These are phyloP conservation scores for Pseudotriccus pelzelni DNA, from an alignment of 2,797 vertebrate species.

Conservation along the genomic window DNA sequence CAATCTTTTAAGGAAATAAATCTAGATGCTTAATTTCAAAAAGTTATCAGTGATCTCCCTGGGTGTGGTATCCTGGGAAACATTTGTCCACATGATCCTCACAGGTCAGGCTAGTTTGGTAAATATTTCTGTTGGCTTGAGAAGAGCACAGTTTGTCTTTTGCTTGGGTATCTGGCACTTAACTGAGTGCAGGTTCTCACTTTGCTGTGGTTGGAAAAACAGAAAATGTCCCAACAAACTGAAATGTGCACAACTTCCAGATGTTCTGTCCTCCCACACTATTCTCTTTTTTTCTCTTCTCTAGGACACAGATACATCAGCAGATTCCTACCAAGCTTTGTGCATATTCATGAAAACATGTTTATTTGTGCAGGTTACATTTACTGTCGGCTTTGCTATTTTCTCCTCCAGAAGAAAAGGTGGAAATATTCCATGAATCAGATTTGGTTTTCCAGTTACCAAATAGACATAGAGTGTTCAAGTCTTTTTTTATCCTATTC, in stretches of 20 bases:
- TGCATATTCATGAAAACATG: background rate
- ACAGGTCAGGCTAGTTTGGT: background rate
- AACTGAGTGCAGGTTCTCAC: background rate
- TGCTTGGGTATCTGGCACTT: background rate
- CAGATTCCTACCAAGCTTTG: background rate
- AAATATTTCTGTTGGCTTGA: background rate
- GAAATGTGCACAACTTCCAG: background rate
- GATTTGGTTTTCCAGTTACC: background rate
- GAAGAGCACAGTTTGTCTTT: background rate
- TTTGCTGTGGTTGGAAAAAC: background rate
- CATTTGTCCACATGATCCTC: rapidly evolving
- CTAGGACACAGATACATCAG: background rate
- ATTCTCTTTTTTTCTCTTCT: background rate
- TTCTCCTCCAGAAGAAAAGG: background rate
- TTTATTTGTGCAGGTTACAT: background rate
- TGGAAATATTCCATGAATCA: background rate
- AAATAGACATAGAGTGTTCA: background rate
- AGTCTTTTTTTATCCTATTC: background rate
- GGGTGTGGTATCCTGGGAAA: rapidly evolving
- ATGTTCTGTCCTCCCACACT: background rate
- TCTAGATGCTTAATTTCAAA: background rate
- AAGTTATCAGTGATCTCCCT: background rate
- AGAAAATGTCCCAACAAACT: background rate
- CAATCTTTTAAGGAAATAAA: background rate
- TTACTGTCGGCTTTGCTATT: background rate